These are phyloP conservation scores for Allenopithecus nigroviridis DNA, from an alignment of 2,797 vertebrate species.

Conservation along the genomic window DNA sequence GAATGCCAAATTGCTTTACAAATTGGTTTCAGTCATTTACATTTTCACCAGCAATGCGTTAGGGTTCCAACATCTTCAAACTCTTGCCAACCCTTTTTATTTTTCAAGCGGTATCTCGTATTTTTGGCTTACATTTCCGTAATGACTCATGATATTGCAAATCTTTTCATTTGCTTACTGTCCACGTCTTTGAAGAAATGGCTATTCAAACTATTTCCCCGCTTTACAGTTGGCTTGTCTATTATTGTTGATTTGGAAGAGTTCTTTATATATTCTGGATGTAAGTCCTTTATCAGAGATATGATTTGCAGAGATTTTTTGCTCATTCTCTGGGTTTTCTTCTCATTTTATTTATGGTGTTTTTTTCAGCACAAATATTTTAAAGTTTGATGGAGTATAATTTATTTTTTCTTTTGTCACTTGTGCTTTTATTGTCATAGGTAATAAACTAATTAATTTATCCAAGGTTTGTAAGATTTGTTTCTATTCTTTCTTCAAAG, in stretches of 20 bases:
- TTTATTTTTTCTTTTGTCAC: not conserved
- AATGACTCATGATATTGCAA: not conserved
- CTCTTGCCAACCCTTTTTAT: fast-evolving
- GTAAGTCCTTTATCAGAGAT: not conserved
- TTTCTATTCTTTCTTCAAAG: not conserved
- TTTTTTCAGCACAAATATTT: not conserved
- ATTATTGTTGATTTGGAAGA: not conserved
- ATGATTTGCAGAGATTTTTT: not conserved
- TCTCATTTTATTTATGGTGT: not conserved
- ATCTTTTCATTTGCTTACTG: not conserved
- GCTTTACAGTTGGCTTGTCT: not conserved
- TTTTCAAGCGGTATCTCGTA: not conserved
- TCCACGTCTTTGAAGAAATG: not conserved
- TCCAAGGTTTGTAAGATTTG: not conserved
- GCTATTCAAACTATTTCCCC: not conserved
- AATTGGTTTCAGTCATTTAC: not conserved
- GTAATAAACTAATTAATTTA: not conserved
- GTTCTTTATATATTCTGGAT: not conserved
- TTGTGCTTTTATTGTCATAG: not conserved
- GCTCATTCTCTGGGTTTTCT: not conserved
- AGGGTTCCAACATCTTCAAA: not conserved
- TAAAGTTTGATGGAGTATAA: not conserved
- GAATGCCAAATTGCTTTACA: not conserved
- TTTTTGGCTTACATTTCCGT: not conserved
- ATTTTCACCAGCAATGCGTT: not conserved